Percentiles rank a stretch among this genome's conserved stretches.
Conservation (phyloP, 2,888 invertebrate genomes). For the Unio pictorum region DNA sequence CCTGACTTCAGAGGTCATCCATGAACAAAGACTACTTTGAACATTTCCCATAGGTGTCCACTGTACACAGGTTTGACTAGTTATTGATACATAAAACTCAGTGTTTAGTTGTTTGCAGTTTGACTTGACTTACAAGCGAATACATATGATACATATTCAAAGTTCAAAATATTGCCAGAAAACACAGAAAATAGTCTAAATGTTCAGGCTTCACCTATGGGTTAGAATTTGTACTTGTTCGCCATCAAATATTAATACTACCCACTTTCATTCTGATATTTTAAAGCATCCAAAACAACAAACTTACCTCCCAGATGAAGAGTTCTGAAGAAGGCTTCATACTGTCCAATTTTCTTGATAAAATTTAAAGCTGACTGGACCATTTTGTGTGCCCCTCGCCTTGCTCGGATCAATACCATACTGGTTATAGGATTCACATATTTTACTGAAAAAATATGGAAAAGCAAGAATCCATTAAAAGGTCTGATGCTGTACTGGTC, state of each 20-base stretch:
- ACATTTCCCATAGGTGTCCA: too few relatives aligned
- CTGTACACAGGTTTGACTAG: too few relatives aligned
- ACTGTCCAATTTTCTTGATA: conserved; percentile 37
- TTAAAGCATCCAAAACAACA: neutral
- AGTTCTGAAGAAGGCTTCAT: conserved; percentile 42
- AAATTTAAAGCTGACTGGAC: conserved; percentile 47
- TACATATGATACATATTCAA: too few relatives aligned
- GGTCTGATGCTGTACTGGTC: too few relatives aligned
- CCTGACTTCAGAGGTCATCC: too few relatives aligned
- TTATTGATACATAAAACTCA: too few relatives aligned
- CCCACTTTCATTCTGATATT: too few relatives aligned
- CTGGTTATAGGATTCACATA: conserved; percentile 42
- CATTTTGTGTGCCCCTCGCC: conserved; percentile 39
- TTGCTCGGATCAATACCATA: conserved; percentile 44
- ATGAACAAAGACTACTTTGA: too few relatives aligned
- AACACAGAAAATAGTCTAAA: neutral
- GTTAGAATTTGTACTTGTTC: neutral
- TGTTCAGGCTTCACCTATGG: neutral
- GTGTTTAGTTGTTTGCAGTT: too few relatives aligned
- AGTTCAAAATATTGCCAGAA: too few relatives aligned
- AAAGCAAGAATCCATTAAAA: too few relatives aligned
- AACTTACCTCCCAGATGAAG: conserved; percentile 51
- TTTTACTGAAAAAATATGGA: conserved; percentile 40
- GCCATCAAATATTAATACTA: neutral
- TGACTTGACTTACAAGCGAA: too few relatives aligned